A percentile compares a stretch with the other conserved stretches of the same genome.
Conservation (phyloP, 2,113 vertebrate genomes). For the Antennarius striatus region DNA sequence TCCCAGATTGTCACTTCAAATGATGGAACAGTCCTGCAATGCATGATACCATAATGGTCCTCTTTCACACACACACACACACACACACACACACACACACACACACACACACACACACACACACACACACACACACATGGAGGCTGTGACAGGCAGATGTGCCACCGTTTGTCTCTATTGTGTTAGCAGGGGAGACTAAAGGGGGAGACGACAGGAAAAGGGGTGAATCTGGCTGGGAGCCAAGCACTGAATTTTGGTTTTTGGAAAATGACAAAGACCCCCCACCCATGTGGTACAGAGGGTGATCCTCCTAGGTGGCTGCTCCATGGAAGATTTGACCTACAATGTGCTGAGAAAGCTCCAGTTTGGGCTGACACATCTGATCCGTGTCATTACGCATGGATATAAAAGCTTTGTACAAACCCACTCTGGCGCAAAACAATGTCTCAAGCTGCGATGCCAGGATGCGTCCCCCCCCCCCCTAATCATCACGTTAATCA, state of each 20-base stretch:
- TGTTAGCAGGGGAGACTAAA: slow-evolving; percentile 44
- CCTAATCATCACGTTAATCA: slow-evolving; percentile 14
- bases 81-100: slow-evolving; percentile 25
- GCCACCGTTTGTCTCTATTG: slow-evolving; percentile 77
- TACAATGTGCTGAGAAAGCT: slow-evolving; percentile 49
- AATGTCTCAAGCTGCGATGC: background rate
- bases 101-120: slow-evolving; percentile 33
- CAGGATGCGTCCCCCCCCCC: too few relatives aligned
- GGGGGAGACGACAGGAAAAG: slow-evolving; percentile 18
- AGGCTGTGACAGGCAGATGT: slow-evolving; percentile 69
- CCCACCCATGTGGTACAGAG: slow-evolving; percentile 48
- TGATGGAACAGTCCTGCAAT: slow-evolving; percentile 49
- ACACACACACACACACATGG: slow-evolving; percentile 33
- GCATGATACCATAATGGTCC: slow-evolving; percentile 52
- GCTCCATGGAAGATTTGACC: slow-evolving; percentile 44
- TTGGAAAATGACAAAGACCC: slow-evolving; percentile 71
- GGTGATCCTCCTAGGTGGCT: slow-evolving; percentile 30
- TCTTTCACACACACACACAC: background rate
- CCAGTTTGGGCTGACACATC: slow-evolving; percentile 47
- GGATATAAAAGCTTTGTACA: slow-evolving; percentile 17
- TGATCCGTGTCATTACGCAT: slow-evolving; percentile 46
- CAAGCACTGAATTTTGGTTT: slow-evolving; percentile 64
- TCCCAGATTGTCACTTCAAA: slow-evolving; percentile 48
- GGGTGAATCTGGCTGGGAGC: slow-evolving; percentile 50
- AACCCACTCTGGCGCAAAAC: slow-evolving; percentile 18